Evolutionary conservation across 2,797 vertebrate genomes (phyloP), one percentile per base, ranked within the genome.

Genomic region (Enteromius thamalakanensis): DNA sequence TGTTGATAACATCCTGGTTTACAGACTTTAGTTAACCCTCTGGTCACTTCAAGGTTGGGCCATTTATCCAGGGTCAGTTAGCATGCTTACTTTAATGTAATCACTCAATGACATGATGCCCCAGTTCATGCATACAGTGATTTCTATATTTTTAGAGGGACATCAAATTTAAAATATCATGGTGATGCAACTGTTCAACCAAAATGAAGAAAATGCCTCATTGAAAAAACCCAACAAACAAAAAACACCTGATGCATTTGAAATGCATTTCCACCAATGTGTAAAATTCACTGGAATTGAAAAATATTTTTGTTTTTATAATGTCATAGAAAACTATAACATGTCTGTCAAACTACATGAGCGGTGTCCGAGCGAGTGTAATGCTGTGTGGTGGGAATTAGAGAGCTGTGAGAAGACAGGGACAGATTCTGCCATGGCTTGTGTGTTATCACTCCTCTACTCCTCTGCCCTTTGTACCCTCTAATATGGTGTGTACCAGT

Each of bases 351-450:
- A 79, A 23, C 8, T 0, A 67, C 34, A 51, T 79, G 26, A 67
- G 26, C 3, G 1, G 17, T 60, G 74, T 76, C 74, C 60, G 51
- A 0, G 34, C 1, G 3, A 76, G 7, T 49, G 21, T 42, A 6
- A 26, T 3, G 42, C 23, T 15, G 6, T 47, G 9, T 34, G 70
- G 70, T 74, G 29, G 23, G 40, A 77, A 32, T 6, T n/a, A 53
- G 26, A 32, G 76, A 64, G 55, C 58, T 47, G 76, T 64, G 58
- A n/a, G 58, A 68, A 79, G 47, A 68, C 29, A 53, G 62, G 64
- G 68, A 58, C 32, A 29, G n/a, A 23, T 69, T 42, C 9, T 62
- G 37, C 12, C 21, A 37, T 60, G 51, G 53, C 34, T 32, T 67
- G 19, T 34, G 9, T 40, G n/a, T 40, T 32, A 70, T 40, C 65